Base-by-base conservation (phyloP, 2,797 vertebrate genomes). In the Chaetodon trifasciatus region DNA sequence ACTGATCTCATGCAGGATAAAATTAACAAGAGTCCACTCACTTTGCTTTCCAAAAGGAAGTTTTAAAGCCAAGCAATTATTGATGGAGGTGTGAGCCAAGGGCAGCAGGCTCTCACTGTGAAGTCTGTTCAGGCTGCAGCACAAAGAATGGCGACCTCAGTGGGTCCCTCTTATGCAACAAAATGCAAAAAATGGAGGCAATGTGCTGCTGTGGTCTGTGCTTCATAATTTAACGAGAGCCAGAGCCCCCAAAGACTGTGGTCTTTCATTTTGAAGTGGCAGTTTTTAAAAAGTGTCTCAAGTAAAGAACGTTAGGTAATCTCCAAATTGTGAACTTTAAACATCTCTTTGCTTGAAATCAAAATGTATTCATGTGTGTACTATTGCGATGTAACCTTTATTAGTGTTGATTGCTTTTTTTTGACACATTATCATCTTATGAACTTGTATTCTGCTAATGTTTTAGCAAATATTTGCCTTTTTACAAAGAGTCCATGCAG, bases 71-170 rank as follows among this genome's bases (percentile, higher is more conserved):
- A 53, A 70, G 81, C 79, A 81, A 85, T 88, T 86, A 89, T 86
- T 86, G 86, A 86, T 74, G 81, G 82, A 79, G 84, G 74, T 74
- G 56, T 52, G 76, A 75, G 88, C 78, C 86, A 72, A 85, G 89
- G 86, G 77, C 84, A 70, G 72, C 42, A 1, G 68, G 16, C 44
- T 76, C 60, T 64, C 63, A 66, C 44, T 80, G 75, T 85, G 82
- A 80, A 56, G 58, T 66, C 63, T 63, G 81, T 49, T 57, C 53
- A 40, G 49, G 62, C 56, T 28, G 5, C 19, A 47, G 56, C 6
- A 62, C 70, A 76, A 61, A 79, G 69, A 40, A 6, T 0, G 39
- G 8, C 65, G 69, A 85, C 76, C 80, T 56, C 49, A 44, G 50
- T 4, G 2, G 58, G 15, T 66, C 47, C 15, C 28, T 50, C 61